phyloP scores from a whole-genome alignment of 2,113 vertebrate species.

The Chrysemys picta region DNA sequence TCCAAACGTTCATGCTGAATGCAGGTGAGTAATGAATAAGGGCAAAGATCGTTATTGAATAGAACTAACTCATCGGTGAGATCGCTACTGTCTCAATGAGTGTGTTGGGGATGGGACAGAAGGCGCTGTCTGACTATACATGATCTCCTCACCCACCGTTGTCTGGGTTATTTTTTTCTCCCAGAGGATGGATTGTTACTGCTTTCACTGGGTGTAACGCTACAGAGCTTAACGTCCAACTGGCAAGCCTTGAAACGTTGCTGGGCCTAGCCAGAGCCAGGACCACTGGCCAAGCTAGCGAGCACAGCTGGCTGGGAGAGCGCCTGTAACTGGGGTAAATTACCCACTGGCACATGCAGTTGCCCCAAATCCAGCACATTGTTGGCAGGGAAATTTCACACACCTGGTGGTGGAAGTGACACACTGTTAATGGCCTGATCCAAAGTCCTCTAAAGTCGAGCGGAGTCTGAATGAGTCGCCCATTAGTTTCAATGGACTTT shows the following conservation, averaged over 20 bases:
- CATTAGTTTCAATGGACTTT: neutral
- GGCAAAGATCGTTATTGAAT: neutral
- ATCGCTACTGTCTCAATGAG: fast-evolving
- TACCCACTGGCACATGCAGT: neutral
- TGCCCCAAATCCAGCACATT: neutral
- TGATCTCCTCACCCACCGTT: neutral
- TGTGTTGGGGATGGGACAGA: neutral
- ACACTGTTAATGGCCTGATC: neutral
- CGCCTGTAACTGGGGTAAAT: neutral
- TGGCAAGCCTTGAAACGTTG: neutral
- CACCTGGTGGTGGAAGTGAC: neutral
- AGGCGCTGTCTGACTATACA: neutral
- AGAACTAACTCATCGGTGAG: neutral
- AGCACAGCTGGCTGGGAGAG: neutral
- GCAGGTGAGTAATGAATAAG: neutral
- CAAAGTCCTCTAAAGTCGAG: too few relatives aligned
- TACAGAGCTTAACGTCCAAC: neutral
- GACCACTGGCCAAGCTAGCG: neutral
- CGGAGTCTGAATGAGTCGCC: neutral
- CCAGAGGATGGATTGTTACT: neutral
- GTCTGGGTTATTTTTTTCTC: neutral
- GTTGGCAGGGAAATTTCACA: neutral
- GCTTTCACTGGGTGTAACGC: neutral
- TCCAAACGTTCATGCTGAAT: neutral
- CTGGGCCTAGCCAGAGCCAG: neutral